phyloP scores from a whole-genome alignment of 2,888 invertebrate genomes.

The Scaptomyza caliginosa region DNA sequence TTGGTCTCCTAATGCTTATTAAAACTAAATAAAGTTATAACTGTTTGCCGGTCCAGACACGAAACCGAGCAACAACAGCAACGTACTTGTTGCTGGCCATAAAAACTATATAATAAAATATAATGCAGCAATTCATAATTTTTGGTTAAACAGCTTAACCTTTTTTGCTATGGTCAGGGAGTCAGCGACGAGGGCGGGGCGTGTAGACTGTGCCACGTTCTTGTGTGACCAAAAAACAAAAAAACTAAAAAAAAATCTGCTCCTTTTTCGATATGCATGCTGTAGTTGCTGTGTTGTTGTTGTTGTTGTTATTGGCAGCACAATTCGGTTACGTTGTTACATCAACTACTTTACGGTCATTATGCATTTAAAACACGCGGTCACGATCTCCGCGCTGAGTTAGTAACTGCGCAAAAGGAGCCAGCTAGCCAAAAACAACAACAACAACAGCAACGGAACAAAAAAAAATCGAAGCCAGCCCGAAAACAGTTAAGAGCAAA shows the following conservation, averaged over 20 bases:
- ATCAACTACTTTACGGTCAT: constrained; percentile 83
- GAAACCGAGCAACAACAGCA: constrained; percentile 26
- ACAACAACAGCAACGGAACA: background rate
- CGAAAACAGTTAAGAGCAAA: constrained; percentile 47
- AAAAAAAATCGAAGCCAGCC: constrained; percentile 55
- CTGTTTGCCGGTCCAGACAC: constrained; percentile 58
- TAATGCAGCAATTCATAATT: constrained; percentile 82
- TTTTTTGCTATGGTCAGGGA: constrained; percentile 64
- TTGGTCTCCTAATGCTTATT: constrained; percentile 60
- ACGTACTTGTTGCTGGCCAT: constrained; percentile 33
- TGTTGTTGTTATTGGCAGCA: constrained; percentile 60
- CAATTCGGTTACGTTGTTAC: constrained; percentile 67
- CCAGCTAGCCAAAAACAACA: constrained; percentile 21
- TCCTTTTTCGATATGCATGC: constrained; percentile 69
- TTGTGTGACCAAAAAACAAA: constrained; percentile 55
- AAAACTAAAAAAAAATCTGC: constrained; percentile 51
- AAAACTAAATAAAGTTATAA: constrained; percentile 82
- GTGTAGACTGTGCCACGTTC: constrained; percentile 48
- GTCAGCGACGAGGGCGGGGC: background rate
- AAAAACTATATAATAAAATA: constrained; percentile 67
- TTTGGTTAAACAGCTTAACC: constrained; percentile 79
- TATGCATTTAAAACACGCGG: constrained; percentile 84
- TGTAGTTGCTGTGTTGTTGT: constrained; percentile 32
- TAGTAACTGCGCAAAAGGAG: constrained; percentile 73
- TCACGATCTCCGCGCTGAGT: constrained; percentile 83